These are phyloP conservation scores for Phenacoccus solenopsis DNA, from an alignment of 1,140 invertebrate genomes.

Conservation along the genomic window DNA sequence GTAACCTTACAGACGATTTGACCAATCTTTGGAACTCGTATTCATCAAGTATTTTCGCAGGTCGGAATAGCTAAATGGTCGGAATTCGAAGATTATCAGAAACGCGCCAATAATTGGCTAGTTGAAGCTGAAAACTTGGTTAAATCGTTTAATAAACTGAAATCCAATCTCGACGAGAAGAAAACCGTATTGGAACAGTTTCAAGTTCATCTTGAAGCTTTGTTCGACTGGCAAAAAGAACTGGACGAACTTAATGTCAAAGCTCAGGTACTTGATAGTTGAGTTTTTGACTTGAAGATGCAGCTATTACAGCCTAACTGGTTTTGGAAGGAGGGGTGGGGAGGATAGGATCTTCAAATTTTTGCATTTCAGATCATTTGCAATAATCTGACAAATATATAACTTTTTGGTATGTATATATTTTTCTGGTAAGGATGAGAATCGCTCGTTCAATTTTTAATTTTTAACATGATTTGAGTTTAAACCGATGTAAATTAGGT, in stretches of 20 bases:
- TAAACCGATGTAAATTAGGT: no score
- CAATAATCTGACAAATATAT: no score
- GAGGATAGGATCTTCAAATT: no score
- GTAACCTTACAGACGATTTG: background rate
- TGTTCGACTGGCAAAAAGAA: slow-evolving; percentile 88
- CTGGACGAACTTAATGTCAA: slow-evolving; percentile 82
- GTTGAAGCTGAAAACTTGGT: slow-evolving; percentile 73
- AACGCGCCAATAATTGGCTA: slow-evolving; percentile 77
- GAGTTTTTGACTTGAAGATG: background rate
- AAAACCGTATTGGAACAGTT: slow-evolving; percentile 79
- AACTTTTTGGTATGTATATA: no score
- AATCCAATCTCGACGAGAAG: slow-evolving; percentile 79
- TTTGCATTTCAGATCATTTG: no score
- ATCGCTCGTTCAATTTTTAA: no score
- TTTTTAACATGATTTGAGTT: no score
- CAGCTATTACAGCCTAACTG: no score
- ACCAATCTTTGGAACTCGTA: background rate
- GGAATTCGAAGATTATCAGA: slow-evolving; percentile 87
- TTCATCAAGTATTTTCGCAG: slow-evolving; percentile 17
- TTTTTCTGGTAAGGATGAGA: no score
- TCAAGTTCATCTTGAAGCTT: slow-evolving; percentile 66
- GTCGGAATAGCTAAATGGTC: slow-evolving; percentile 83
- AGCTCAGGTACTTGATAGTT: slow-evolving; percentile 60
- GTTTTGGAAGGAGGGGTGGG: no score
- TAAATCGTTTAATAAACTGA: slow-evolving; percentile 79